Base-by-base conservation (phyloP, 2,113 vertebrate species). In the Pachyramphus minor region DNA sequence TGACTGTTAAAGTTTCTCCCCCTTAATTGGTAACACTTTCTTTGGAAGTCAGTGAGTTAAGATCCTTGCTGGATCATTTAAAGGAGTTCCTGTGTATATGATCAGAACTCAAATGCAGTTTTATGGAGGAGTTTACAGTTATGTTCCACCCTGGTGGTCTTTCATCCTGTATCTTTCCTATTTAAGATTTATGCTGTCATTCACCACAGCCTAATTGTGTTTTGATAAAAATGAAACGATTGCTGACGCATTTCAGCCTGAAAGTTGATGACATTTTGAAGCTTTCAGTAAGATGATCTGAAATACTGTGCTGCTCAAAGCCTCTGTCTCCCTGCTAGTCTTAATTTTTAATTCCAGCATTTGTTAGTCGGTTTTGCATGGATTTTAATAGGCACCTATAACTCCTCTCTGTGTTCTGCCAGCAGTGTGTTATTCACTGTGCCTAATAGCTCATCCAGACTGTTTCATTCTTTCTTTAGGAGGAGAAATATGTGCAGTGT, bases 21-120 rank as follows among this genome's bases (percentile, higher is more conserved):
- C n/a, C 94, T 97, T 98, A 98, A 98, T 98, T 98, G 97, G 97
- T 98, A 98, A 98, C 98, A 97, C 98, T 98, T 98, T 98, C 97
- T 97, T 98, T 98, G 96, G 97, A 98, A 98, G 97, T 90, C 96
- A 96, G 88, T 22, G 75, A 98, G 96, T 97, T 93, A 93, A 93
- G 96, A 96, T 72, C 97, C 97, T 98, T 98, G 97, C 97, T 98
- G 97, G 95, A 98, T 98, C 97, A 91, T 97, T 98, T 98, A 98
- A 98, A 98, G 96, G 96, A 96, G 92, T 98, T 98, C 96, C 97
- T 98, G 98, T 98, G 92, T 98, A 97, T 97, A 97, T 95, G 97
- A 97, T 98, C 97, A 98, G 97, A 97, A 98, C 95, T 96, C 95
- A 97, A 98, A 97, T 97, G 96, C 77, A 97, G 96, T 98, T 98